Evolutionary conservation across 2,888 invertebrate genomes (phyloP).

Genomic region (Lamellibrachia columna): DNA sequence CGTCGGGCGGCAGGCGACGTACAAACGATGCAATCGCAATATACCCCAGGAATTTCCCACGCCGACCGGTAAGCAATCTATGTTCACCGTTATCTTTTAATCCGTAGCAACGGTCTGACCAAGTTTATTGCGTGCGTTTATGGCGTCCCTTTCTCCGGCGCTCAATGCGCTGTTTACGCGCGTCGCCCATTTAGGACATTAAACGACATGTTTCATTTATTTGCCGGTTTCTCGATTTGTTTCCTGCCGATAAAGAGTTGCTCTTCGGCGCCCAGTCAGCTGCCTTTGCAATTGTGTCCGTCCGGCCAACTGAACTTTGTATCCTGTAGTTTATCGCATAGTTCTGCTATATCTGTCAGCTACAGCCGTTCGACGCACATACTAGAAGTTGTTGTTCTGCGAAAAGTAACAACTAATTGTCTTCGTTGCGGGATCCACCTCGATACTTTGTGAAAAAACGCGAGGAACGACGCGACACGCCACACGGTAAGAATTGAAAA

Average conservation of each 20-base stretch:
- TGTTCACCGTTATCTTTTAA: constrained; percentile 9
- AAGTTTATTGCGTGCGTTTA: constrained; percentile 7
- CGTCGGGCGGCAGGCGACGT: neutral
- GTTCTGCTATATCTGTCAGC: constrained; percentile 7
- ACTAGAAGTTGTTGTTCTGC: neutral
- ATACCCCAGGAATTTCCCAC: neutral
- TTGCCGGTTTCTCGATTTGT: constrained; percentile 12
- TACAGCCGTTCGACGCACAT: neutral
- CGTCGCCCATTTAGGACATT: constrained; percentile 11
- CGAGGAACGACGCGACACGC: neutral
- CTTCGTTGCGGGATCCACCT: neutral
- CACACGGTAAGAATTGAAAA: neutral
- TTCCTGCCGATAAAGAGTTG: neutral
- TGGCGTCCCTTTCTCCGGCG: neutral
- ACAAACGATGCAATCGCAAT: neutral
- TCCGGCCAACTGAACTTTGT: neutral
- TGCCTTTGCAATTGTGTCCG: neutral
- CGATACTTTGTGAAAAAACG: neutral
- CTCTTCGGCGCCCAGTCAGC: neutral
- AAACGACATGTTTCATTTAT: constrained; percentile 16
- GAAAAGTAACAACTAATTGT: neutral
- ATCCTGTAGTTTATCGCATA: neutral
- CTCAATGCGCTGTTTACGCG: neutral
- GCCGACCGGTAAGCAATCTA: constrained; percentile 16
- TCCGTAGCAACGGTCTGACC: constrained; percentile 11